Percentiles rank a stretch among this genome's conserved stretches.
Evolutionary conservation across 2,113 vertebrate species (phyloP).

Genomic region (Cacatua alba): DNA sequence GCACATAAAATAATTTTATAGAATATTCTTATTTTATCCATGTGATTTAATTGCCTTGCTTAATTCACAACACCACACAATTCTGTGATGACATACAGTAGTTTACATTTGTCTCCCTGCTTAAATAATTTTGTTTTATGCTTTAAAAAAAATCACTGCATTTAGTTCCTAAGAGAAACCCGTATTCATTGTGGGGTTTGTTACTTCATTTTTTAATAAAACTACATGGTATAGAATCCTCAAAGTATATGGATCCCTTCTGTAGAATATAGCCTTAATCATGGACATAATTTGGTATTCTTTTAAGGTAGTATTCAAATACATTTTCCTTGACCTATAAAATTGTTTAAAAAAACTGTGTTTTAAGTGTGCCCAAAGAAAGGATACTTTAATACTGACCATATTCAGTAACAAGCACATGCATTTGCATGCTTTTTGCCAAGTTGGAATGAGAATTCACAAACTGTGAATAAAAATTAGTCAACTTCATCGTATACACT

Average conservation of each 20-base stretch:
- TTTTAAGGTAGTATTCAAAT: background rate
- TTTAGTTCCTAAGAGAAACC: background rate
- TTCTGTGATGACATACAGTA: background rate
- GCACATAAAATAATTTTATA: background rate
- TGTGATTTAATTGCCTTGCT: background rate
- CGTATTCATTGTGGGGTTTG: background rate
- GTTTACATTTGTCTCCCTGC: background rate
- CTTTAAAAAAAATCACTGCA: background rate
- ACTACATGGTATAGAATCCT: background rate
- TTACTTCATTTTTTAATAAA: background rate
- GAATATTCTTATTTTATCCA: background rate
- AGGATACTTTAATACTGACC: background rate
- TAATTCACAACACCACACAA: background rate
- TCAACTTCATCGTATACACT: background rate
- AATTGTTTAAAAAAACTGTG: background rate
- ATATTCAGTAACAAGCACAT: background rate
- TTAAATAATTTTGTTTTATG: background rate
- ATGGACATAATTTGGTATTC: background rate
- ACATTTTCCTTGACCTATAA: background rate
- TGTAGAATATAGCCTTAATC: background rate
- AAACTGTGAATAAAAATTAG: slow-evolving; percentile 22
- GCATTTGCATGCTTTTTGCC: background rate
- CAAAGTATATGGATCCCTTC: background rate
- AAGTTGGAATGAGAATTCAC: background rate
- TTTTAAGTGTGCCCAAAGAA: background rate